phyloP scores from a whole-genome alignment of 2,113 vertebrate genomes.

The Charadrius vociferus region DNA sequence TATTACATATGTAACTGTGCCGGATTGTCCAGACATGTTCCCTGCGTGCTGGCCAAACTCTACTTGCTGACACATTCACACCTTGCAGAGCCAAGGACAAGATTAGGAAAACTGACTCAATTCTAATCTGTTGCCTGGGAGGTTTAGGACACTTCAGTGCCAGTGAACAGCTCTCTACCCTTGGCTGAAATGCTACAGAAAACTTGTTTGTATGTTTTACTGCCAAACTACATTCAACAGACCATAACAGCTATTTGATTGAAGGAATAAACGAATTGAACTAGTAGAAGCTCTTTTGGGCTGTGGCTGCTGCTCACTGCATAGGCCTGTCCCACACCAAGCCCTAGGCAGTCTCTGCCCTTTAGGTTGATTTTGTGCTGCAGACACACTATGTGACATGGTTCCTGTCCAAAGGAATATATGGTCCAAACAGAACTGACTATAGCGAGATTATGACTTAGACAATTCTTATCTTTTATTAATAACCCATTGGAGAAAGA shows the following conservation, averaged over 20 bases:
- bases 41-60: neutral
- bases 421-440: neutral
- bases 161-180: neutral
- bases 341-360: neutral
- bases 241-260: neutral
- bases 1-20: neutral
- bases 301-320: neutral
- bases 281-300: neutral
- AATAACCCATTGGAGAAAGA: neutral
- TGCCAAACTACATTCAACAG: neutral
- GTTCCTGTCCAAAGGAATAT: neutral
- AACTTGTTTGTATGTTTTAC: neutral
- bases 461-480: neutral
- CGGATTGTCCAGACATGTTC: accelerated
- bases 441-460: neutral
- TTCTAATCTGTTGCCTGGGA: neutral
- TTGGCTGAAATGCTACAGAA: neutral
- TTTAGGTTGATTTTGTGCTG: neutral
- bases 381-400: neutral
- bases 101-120: neutral
- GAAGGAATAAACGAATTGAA: neutral
- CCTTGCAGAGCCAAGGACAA: neutral
- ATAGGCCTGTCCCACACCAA: neutral
- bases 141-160: neutral
- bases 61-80: neutral